Evolutionary conservation across 2,888 invertebrate genomes (phyloP), one percentile per base, ranked within the genome.

Genomic region (Digitonthophagus gazella): DNA sequence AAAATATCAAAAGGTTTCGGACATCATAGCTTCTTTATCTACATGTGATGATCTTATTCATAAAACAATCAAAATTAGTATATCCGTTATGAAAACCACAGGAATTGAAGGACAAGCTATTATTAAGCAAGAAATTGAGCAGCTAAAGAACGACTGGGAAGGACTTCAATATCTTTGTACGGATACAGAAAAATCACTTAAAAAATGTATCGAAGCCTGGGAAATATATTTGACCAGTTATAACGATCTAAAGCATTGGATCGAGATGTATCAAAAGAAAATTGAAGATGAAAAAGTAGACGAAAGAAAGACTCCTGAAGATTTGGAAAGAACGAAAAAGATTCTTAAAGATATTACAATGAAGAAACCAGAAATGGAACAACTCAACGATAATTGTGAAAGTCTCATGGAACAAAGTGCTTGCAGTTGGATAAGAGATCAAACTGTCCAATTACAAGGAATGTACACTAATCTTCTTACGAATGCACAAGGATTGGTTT

Each of bases 71-170:
- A 88, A 91, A 76, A 83, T 92, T 0, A 94, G 94, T 72, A 89
- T 91, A 75, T 86, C 88, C 6, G 92, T 95, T 0, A 86, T 92
- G 73, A 86, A 89, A 75, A 91, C 90, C 0, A 93, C 94, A 2
- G 93, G 93, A 0, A 88, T 87, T 63, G 95, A 95, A 83, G 95
- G 95, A 3, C 92, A 93, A 80, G 94, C 95, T 72, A 90, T 95
- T 8, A 90, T 96, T 8, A 89, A 89, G 63, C 91, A 93, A 77
- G 95, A 96, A 80, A 90, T 93, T 4, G 91, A 92, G 72, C 92
- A 93, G 76, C 80, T 95, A 44, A 91, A 91, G 75, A 85, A 87
- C 11, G 95, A 95, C 76, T 94, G 94, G 93, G 93, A 95, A 78
- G 89, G 90, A 5, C 81, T 96, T 4, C 91, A 92, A 78, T 88